Evolutionary conservation across 2,113 vertebrate genomes (phyloP).

Genomic region (Tetraodon nigroviridis): DNA sequence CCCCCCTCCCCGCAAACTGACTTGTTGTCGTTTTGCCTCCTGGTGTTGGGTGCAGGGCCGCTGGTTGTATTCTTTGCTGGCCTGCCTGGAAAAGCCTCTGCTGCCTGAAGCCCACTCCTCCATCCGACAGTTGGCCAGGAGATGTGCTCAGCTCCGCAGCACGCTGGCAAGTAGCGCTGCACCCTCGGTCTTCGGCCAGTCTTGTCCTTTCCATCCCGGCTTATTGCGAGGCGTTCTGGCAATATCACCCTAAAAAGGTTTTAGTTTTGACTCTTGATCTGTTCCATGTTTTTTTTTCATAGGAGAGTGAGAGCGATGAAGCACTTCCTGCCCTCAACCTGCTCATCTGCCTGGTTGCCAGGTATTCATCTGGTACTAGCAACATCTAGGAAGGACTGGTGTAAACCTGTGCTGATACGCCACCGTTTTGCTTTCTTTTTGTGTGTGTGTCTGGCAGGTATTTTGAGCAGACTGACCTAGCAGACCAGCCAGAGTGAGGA

Average conservation of each 20-base stretch:
- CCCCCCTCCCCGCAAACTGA: not conserved
- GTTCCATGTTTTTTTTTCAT: conserved; percentile 18
- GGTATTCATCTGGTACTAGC: conserved; percentile 63
- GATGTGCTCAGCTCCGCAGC: conserved; percentile 86
- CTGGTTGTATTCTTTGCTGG: conserved; percentile 90
- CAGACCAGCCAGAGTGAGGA: conserved; percentile 71
- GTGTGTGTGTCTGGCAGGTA: conserved; percentile 76
- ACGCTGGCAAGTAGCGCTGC: conserved; percentile 73
- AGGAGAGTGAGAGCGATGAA: conserved; percentile 87
- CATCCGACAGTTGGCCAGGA: conserved; percentile 91
- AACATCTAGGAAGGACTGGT: not conserved
- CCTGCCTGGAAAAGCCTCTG: conserved; percentile 93
- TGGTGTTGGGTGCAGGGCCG: conserved; percentile 76
- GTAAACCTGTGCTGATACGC: too few relatives aligned
- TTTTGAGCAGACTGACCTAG: conserved; percentile 92
- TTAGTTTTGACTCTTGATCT: not conserved
- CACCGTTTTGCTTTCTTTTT: not conserved
- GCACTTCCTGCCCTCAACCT: conserved; percentile 88
- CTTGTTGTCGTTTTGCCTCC: conserved; percentile 11
- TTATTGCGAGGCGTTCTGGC: too few relatives aligned
- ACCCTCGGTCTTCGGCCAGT: not conserved
- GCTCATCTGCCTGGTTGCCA: conserved; percentile 95
- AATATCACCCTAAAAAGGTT: too few relatives aligned
- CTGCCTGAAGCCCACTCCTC: conserved; percentile 94
- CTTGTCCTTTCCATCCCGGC: too few relatives aligned